Evolutionary conservation across 2,113 vertebrate genomes (phyloP), one percentile per base, ranked within the genome.

Genomic region (Beaufortia kweichowensis): DNA sequence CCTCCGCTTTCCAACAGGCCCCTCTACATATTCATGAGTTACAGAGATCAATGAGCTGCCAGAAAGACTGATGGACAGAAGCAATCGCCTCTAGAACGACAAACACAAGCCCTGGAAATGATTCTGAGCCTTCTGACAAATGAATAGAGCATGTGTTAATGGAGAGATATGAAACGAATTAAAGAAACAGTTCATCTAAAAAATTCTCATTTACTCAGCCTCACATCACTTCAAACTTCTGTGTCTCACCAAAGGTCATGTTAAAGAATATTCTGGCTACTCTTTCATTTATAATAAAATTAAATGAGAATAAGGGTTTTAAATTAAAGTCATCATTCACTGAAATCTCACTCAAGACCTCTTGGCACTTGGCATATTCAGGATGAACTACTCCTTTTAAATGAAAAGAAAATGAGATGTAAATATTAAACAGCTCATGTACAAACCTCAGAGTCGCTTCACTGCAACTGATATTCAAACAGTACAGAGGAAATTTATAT

Each of bases 21-120:
- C 84, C 86, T 80, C 81, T 79, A 82, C 86, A 89, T 90, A 87
- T 90, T 87, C 88, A 90, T 90, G 84, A 88, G 83, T 48, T 28
- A 46, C 80, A 77, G 77, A 79, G 84, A 90, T 91, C 89, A 90
- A 90, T 90, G 84, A 82, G 65, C 82, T 80, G 86, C 88, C 89
- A 90, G 86, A 80, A 86, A 91, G 89, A 90, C 85, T 69, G 89
- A 90, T 90, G 21, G 67, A 70, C 67, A 70, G 48, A 33, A 70
- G 48, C 21, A 56, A 70, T 55, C 67, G 78, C 85, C 85, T 84
- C 28, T 5, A 29, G 78, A 78, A 85, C 46, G 73, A 53, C 39
- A 61, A 67, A 72, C n/a, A 71, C 48, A 9, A 53, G 6, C 66
- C 65, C 24, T 50, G 46, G n/a, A 69, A 55, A 55, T 69, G 1